A percentile compares a stretch with the other conserved stretches of the same genome.
Evolutionary conservation across 2,888 invertebrate species (phyloP).

Genomic region (Noctua janthina): DNA sequence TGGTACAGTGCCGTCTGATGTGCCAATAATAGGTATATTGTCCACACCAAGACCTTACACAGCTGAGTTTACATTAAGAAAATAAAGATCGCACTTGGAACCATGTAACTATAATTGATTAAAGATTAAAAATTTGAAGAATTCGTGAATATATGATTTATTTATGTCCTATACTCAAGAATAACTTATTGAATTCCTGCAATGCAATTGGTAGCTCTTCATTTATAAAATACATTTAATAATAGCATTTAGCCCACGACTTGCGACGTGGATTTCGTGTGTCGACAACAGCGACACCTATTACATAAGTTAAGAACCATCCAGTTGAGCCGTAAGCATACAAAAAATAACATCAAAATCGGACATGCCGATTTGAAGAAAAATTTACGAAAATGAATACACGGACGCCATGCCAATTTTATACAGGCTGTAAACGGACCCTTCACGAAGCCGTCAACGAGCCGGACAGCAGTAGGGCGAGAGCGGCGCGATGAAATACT

Average conservation of each 20-base stretch:
- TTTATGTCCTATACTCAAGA: slow-evolving; percentile 8
- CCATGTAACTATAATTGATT: slow-evolving; percentile 33
- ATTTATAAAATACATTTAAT: too few relatives aligned
- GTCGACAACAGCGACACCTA: background rate
- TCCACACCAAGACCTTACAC: slow-evolving; percentile 78
- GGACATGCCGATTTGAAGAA: background rate
- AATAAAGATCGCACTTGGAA: slow-evolving; percentile 35
- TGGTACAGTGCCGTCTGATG: slow-evolving; percentile 77
- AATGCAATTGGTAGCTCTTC: too few relatives aligned
- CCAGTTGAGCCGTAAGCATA: background rate
- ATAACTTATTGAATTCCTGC: background rate
- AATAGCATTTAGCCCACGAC: too few relatives aligned
- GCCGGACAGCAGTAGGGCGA: background rate
- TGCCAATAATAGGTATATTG: slow-evolving; percentile 79
- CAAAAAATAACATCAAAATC: too few relatives aligned
- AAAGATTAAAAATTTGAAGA: slow-evolving; percentile 40
- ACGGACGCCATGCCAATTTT: background rate
- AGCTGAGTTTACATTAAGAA: slow-evolving; percentile 77
- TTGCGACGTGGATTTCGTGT: background rate
- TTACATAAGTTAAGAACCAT: background rate
- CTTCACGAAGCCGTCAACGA: too few relatives aligned
- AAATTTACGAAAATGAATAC: background rate
- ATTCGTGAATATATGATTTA: background rate
- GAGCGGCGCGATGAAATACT: background rate
- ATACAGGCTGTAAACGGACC: too few relatives aligned